These are phyloP conservation scores for Lomographa bimaculata DNA, from an alignment of 2,888 invertebrate genomes.

Conservation along the genomic window DNA sequence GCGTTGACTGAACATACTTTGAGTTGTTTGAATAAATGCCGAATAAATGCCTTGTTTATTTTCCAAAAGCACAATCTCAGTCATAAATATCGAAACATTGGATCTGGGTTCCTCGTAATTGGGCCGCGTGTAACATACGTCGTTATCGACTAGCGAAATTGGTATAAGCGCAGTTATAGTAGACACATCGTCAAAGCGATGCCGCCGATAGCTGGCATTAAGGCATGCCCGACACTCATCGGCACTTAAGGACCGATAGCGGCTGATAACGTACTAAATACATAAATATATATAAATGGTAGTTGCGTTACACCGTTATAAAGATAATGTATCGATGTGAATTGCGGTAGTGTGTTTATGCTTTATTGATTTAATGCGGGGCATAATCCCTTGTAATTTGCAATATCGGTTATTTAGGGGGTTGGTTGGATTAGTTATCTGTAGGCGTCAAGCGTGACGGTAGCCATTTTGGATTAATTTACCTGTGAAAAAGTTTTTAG, in stretches of 20 bases:
- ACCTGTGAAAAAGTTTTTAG: too few relatives aligned
- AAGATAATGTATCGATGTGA: constrained; percentile 60
- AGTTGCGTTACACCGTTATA: constrained; percentile 60
- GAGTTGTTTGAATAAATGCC: too few relatives aligned
- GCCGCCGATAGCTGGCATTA: constrained; percentile 69
- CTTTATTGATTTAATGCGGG: constrained; percentile 48
- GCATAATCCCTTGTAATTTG: constrained; percentile 47
- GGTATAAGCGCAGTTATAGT: constrained; percentile 54
- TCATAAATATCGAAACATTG: too few relatives aligned
- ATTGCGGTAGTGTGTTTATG: constrained; percentile 46
- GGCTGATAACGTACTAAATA: constrained; percentile 70
- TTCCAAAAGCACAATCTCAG: too few relatives aligned
- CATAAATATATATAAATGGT: constrained; percentile 64
- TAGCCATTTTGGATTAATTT: too few relatives aligned
- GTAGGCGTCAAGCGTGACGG: constrained; percentile 6
- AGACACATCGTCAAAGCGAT: constrained; percentile 58
- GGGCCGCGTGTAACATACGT: too few relatives aligned
- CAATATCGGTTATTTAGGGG: constrained; percentile 37
- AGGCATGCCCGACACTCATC: constrained; percentile 62
- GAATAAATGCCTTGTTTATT: too few relatives aligned
- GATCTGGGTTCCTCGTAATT: too few relatives aligned
- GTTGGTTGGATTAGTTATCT: constrained; percentile 19
- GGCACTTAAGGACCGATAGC: constrained; percentile 69
- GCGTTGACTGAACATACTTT: too few relatives aligned
- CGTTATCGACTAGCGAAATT: constrained; percentile 47